Base-by-base conservation (phyloP, 2,888 invertebrate species). In the Ctena decussata region DNA sequence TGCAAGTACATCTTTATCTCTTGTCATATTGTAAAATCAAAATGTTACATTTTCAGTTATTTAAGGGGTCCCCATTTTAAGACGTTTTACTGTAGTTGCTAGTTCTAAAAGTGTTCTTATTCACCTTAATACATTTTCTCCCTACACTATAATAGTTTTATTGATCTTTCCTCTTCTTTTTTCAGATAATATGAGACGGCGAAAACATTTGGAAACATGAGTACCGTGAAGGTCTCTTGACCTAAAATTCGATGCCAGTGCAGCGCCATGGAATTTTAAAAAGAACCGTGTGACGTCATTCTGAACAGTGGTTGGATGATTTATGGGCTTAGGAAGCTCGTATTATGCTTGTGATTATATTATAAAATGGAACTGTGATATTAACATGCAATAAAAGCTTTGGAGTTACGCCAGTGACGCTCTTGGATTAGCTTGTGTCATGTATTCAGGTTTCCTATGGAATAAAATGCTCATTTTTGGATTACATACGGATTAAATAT, bases 341-440 rank as follows among this genome's bases (percentile, higher is more conserved):
- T 65, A n/a, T 65, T 18, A 35, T 65, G 32, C 12, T 15, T 21
- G 32, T 65, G 12, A 60, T 65, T 11, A n/a, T 18, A 35, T 65
- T 35, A 21, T 5, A 65, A 65, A 60, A 65, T 32, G 65, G 35
- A 65, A 8, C 65, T 65, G 65, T 65, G 65, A 65, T 65, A 65
- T 3, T 35, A 35, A 27, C 24, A 15, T 65, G 65, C 65, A 65
- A 65, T 65, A 35, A 65, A 18, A 5, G 18, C 35, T 32, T 35
- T 11, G 3, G 11, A 21, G 35, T 18, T 35, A 21, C 12, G 35
- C 18, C 35, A 35, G 5, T 53, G 5, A 53, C 8, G 21, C 5
- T n/a, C 5, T 21, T 53, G 21, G 53, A 53, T 15, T 53, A 6
- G 53, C 21, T 53, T 53, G n/a, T n/a, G n/a, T n/a, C n/a, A 3